Evolutionary conservation across 2,888 invertebrate species (phyloP).

Genomic region (Acrobasis consociella): DNA sequence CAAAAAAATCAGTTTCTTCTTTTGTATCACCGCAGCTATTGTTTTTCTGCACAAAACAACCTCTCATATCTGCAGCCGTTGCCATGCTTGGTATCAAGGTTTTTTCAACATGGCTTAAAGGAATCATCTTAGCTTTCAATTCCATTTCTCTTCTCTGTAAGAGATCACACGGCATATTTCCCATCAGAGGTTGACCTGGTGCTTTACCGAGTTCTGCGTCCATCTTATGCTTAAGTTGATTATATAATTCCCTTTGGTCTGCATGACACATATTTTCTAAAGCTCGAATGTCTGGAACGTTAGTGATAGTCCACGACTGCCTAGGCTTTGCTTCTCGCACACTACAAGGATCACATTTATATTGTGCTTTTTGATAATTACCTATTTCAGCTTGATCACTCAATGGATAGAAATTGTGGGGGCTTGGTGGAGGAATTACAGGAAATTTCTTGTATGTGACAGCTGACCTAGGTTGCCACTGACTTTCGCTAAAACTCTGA

Average conservation of each 20-base stretch:
- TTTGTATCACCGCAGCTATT: constrained; percentile 79
- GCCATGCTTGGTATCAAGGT: constrained; percentile 75
- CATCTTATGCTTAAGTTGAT: constrained; percentile 74
- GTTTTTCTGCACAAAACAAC: constrained; percentile 71
- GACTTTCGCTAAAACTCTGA: constrained; percentile 65
- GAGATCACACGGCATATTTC: constrained; percentile 64
- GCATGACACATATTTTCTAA: constrained; percentile 71
- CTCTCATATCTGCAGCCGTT: constrained; percentile 63
- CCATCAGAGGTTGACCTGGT: constrained; percentile 64
- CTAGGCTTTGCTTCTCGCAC: constrained; percentile 72
- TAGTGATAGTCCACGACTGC: constrained; percentile 79
- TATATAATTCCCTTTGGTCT: constrained; percentile 71
- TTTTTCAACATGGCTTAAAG: constrained; percentile 75
- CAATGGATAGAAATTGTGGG: constrained; percentile 68
- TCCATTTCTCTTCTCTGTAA: constrained; percentile 74
- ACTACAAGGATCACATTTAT: constrained; percentile 70
- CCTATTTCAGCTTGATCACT: constrained; percentile 70
- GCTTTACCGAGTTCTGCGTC: constrained; percentile 75
- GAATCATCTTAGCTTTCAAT: constrained; percentile 77
- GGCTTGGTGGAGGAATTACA: constrained; percentile 61
- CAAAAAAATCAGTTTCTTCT: constrained; percentile 80
- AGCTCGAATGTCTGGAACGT: constrained; percentile 68
- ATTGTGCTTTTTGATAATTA: constrained; percentile 62
- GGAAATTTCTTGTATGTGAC: constrained; percentile 72
- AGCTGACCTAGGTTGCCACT: constrained; percentile 69